Evolutionary conservation across 2,888 invertebrate genomes (phyloP), one percentile per base, ranked within the genome.

Genomic region (Arrhopalites spinosus): DNA sequence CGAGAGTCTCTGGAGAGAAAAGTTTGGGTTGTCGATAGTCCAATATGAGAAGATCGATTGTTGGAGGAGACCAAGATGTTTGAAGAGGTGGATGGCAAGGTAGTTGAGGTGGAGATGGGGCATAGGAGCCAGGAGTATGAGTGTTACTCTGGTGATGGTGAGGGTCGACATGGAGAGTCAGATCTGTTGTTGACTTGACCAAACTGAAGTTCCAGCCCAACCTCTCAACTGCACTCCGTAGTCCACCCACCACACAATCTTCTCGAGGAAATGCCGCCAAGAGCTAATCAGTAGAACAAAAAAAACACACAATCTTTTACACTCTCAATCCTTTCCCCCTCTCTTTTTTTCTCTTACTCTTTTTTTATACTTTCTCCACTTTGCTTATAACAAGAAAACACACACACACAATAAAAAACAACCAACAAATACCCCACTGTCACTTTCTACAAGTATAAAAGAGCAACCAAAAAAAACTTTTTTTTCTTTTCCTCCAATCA

Each of bases 1-100:
- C 77, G 66, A 82, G 77, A 1, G 78, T 80, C 69, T 81, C 78
- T 27, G 76, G 78, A 11, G 81, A 79, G 50, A 81, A 74, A 36
- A 78, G 74, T 73, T 82, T 81, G 17, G 81, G 79, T 53, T 82
- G 81, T 45, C 82, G 77, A 73, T 81, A 82, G 79, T 82, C 82
- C n/a, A 82, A 75, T 25, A 82, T 75, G n/a, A 82, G 76, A 75
- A 82, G 79, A 77, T 82, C 79, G 76, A 81, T 78, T 29, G 77
- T 63, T 20, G 71, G 11, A 20, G 64, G 47, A 36, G 23, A n/a
- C 23, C 61, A 25, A 27, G 25, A 27, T n/a, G 69, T 29, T 53
- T 3, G 53, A 53, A n/a, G 56, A 27, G 29, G 47, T 23, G 29
- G 43, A 23, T 13, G 68, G 27, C 2, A 23, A n/a, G 43, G 67